These are phyloP conservation scores for Aphis craccivora DNA, from an alignment of 1,140 invertebrate species.

Conservation along the genomic window DNA sequence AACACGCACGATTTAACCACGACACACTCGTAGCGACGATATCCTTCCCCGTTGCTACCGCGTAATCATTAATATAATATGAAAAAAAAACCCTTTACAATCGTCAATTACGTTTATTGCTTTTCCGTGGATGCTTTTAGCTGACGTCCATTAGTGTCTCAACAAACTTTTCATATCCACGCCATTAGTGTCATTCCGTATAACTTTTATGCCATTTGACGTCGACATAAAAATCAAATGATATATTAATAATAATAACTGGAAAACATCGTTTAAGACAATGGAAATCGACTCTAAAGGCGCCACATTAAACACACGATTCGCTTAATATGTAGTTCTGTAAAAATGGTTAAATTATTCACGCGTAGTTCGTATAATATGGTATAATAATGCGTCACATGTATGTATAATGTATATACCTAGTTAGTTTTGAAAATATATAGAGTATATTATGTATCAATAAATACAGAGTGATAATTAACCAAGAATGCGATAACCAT, in stretches of 20 bases:
- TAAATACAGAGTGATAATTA: no score
- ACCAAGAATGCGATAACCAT: no score
- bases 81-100: slow-evolving; percentile 51
- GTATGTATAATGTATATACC: no score
- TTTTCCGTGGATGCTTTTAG: slow-evolving; percentile 54
- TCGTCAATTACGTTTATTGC: slow-evolving; percentile 57
- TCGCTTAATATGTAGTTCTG: neutral
- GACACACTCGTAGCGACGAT: neutral
- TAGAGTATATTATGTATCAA: no score
- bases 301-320: no score
- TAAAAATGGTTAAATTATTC: no score
- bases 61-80: slow-evolving; percentile 40
- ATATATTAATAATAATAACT: slow-evolving; percentile 8
- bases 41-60: neutral
- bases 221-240: slow-evolving; percentile 32
- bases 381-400: no score
- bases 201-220: slow-evolving; percentile 48
- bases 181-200: slow-evolving; percentile 51
- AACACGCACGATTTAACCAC: slow-evolving; percentile 35
- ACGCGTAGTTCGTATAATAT: no score
- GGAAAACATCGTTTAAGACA: neutral
- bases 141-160: slow-evolving; percentile 54
- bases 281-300: neutral
- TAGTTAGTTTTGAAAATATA: no score
- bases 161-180: slow-evolving; percentile 54